Percentiles rank a stretch among this genome's conserved stretches.
These are phyloP conservation scores for Zosterops japonicus DNA, from an alignment of 2,113 vertebrate species.

Conservation along the genomic window DNA sequence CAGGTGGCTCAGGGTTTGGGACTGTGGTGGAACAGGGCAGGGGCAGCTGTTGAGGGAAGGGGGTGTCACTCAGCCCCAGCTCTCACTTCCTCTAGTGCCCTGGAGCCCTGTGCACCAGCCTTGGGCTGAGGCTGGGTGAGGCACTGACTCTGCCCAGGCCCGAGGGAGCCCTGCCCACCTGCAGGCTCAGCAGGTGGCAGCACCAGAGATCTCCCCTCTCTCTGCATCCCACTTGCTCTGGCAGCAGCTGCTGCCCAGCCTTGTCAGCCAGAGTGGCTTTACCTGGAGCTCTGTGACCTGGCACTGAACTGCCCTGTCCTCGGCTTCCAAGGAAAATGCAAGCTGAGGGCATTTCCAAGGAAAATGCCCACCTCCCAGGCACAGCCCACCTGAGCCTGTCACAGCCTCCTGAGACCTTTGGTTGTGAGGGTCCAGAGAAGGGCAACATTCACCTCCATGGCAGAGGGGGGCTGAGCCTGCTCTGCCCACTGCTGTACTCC, in stretches of 20 bases:
- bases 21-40: rapidly evolving
- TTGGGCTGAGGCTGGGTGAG: not conserved
- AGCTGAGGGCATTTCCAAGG: not conserved
- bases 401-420: rapidly evolving
- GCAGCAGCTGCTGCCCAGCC: not conserved
- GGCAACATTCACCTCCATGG: rapidly evolving
- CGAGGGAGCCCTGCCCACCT: rapidly evolving
- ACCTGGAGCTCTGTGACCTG: not conserved
- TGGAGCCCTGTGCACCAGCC: not conserved
- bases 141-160: not conserved
- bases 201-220: rapidly evolving
- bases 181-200: rapidly evolving
- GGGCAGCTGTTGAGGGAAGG: not conserved
- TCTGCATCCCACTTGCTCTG: not conserved
- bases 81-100: rapidly evolving
- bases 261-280: not conserved
- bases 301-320: not conserved
- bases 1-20: not conserved
- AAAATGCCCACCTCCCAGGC: not conserved
- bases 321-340: not conserved
- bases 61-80: not conserved
- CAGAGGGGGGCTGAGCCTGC: not conserved
- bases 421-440: not conserved
- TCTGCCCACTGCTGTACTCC: not conserved
- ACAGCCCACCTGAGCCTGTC: rapidly evolving